A percentile compares a stretch with the other conserved stretches of the same genome.
These are phyloP conservation scores for Monomorium pharaonis DNA, from an alignment of 1,140 invertebrate genomes.

Conservation along the genomic window DNA sequence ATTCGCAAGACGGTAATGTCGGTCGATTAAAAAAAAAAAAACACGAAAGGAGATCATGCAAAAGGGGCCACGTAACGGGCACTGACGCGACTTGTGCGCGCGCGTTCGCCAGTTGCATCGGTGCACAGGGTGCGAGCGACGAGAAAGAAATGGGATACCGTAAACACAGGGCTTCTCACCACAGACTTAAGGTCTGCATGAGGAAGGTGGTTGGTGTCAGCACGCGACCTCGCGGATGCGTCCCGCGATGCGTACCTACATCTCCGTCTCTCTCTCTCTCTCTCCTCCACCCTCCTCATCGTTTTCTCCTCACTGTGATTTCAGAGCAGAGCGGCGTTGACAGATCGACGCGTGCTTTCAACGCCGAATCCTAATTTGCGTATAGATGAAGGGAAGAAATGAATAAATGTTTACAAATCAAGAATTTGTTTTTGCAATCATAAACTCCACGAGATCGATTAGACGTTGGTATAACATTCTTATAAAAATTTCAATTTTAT, in stretches of 20 bases:
- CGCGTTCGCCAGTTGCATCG: slow-evolving; percentile 14
- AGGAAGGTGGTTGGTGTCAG: slow-evolving; percentile 71
- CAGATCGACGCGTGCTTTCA: background rate
- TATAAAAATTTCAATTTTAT: background rate
- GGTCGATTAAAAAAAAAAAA: slow-evolving; percentile 4
- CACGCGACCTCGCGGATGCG: slow-evolving; percentile 71
- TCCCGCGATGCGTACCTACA: slow-evolving; percentile 37
- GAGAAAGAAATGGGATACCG: slow-evolving; percentile 81
- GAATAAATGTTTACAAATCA: background rate
- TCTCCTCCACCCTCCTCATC: background rate
- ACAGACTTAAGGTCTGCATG: slow-evolving; percentile 79
- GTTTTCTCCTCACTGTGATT: background rate
- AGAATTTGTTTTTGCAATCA: background rate
- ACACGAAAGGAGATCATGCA: background rate
- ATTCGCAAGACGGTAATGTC: background rate
- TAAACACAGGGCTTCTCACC: slow-evolving; percentile 81
- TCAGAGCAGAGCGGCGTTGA: background rate
- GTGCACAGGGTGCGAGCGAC: slow-evolving; percentile 63
- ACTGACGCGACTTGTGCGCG: background rate
- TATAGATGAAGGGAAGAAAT: background rate
- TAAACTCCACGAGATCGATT: background rate
- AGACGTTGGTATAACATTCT: background rate
- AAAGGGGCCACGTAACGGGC: slow-evolving; percentile 5
- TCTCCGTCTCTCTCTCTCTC: background rate
- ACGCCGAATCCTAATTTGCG: slow-evolving; percentile 2